Conservation (phyloP, 2,113 vertebrate species). For the Cervus canadensis region DNA sequence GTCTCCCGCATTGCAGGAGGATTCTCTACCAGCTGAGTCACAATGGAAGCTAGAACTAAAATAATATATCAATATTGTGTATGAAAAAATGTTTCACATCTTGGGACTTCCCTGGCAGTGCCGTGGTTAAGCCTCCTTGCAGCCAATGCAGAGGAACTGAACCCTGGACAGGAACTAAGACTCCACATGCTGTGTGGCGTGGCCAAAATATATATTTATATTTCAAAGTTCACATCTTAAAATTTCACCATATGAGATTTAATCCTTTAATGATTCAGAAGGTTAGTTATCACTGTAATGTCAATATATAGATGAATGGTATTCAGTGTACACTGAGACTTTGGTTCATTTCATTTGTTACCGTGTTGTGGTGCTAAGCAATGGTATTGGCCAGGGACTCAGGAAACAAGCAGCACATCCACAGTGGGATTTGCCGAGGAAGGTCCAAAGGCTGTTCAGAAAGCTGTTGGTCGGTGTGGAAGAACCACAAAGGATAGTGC, state of each 20-base stretch:
- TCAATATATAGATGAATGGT: not conserved
- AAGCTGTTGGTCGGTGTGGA: not conserved
- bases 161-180: not conserved
- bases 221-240: not conserved
- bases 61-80: not conserved
- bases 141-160: not conserved
- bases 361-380: not conserved
- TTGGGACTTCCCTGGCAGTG: not conserved
- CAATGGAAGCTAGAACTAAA: not conserved
- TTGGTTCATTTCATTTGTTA: not conserved
- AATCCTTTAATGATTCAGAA: not conserved
- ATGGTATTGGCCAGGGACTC: not conserved
- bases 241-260: not conserved
- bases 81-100: not conserved
- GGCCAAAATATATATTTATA: not conserved
- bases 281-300: not conserved
- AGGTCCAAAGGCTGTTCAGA: not conserved
- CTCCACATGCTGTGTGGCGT: accelerated
- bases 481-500: not conserved
- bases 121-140: not conserved
- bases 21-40: not conserved
- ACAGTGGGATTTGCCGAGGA: not conserved
- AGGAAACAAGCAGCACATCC: not conserved
- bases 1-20: accelerated
- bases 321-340: not conserved